Percentiles rank a stretch among this genome's conserved stretches.
Evolutionary conservation across 2,113 vertebrate species (phyloP).

Genomic region (Garra rufa): DNA sequence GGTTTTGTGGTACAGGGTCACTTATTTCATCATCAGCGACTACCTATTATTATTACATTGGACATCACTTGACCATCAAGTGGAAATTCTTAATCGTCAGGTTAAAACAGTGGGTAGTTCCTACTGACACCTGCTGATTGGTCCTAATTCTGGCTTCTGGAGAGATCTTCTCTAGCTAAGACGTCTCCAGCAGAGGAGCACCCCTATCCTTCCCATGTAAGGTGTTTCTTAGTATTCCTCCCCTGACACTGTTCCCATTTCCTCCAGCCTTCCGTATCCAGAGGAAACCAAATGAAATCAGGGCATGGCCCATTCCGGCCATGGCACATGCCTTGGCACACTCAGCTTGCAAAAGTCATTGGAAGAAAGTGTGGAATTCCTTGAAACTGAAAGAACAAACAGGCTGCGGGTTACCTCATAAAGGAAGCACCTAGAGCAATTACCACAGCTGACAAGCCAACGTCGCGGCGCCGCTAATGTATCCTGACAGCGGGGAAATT

Average conservation of each 20-base stretch:
- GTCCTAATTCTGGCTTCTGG: not conserved
- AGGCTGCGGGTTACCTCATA: slow-evolving; percentile 73
- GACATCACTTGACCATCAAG: not conserved
- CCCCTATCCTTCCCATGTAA: slow-evolving; percentile 20
- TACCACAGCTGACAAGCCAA: slow-evolving; percentile 79
- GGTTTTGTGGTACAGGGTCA: no score
- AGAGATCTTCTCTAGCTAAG: slow-evolving; percentile 14
- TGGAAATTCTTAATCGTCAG: not conserved
- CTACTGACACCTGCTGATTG: slow-evolving; percentile 2
- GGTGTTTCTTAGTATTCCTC: slow-evolving; percentile 10
- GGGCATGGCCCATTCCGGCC: not conserved
- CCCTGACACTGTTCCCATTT: not conserved
- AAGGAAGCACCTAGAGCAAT: slow-evolving; percentile 81
- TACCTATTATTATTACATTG: not conserved
- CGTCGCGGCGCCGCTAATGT: slow-evolving; percentile 74
- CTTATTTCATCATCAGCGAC: not conserved
- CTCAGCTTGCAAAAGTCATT: slow-evolving; percentile 65
- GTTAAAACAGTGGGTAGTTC: not conserved
- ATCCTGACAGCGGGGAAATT: slow-evolving; percentile 80
- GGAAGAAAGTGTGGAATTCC: slow-evolving; percentile 58
- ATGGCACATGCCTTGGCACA: not conserved
- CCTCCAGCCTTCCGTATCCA: not conserved
- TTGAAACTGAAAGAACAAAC: slow-evolving; percentile 70
- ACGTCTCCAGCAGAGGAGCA: slow-evolving; percentile 51
- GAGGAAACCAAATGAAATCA: not conserved